A percentile compares a stretch with the other conserved stretches of the same genome.
These are phyloP conservation scores for Malurus alboscapulatus DNA, from an alignment of 2,113 vertebrate species.

Conservation along the genomic window DNA sequence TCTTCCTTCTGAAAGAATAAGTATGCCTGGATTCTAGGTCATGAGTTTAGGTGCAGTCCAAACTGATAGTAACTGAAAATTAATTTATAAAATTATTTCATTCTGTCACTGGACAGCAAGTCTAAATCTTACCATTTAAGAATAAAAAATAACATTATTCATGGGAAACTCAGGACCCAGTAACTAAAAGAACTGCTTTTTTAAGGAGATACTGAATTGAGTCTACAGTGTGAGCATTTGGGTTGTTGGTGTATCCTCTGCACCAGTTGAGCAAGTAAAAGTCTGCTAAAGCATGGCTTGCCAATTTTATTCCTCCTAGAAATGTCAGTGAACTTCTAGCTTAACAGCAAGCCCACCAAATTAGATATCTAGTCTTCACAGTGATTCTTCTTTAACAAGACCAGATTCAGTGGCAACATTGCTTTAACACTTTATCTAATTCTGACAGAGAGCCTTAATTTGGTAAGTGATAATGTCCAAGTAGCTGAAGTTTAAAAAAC, in stretches of 20 bases:
- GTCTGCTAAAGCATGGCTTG: background rate
- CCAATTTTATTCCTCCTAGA: slow-evolving; percentile 6
- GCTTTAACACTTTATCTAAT: background rate
- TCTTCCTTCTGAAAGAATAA: background rate
- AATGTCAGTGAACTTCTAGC: background rate
- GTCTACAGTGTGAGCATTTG: background rate
- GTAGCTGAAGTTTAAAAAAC: background rate
- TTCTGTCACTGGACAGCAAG: background rate
- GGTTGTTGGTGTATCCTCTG: background rate
- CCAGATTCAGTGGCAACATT: background rate
- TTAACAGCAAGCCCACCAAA: background rate
- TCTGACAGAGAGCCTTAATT: background rate
- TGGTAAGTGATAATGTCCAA: background rate
- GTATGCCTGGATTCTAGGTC: background rate
- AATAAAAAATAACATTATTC: background rate
- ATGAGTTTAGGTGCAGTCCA: background rate
- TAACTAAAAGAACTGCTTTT: background rate
- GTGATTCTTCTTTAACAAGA: background rate
- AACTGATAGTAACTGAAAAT: background rate
- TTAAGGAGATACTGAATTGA: background rate
- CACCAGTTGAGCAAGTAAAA: background rate
- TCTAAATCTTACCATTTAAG: background rate
- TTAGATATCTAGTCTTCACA: background rate
- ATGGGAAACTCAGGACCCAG: background rate
- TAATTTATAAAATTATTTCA: background rate